phyloP scores from a whole-genome alignment of 2,888 invertebrate species.

The Rhaphigaster nebulosa region DNA sequence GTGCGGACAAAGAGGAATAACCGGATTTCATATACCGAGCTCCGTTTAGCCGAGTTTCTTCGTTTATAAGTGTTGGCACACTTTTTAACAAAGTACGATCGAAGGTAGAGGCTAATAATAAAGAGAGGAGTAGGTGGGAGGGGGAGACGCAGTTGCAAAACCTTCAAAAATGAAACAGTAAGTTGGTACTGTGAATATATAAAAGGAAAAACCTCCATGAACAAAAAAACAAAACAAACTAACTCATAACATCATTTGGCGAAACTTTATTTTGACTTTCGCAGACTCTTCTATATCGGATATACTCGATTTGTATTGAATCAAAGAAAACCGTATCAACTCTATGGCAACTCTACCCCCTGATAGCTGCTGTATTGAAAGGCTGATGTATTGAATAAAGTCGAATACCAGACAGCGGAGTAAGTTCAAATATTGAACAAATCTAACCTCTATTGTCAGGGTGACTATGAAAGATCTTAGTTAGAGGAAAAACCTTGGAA shows the following conservation, averaged over 20 bases:
- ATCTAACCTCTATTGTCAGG: background rate
- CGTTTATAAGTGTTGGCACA: background rate
- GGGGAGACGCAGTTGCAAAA: background rate
- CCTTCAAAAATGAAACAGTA: background rate
- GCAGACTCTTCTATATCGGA: background rate
- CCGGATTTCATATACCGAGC: too few species aligned
- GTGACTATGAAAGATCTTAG: background rate
- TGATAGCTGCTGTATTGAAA: background rate
- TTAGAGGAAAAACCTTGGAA: background rate
- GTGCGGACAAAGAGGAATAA: too few species aligned
- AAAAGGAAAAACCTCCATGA: background rate
- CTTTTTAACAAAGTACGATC: background rate
- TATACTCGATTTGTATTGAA: constrained; percentile 8
- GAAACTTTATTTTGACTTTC: constrained; percentile 34
- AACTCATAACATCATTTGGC: background rate
- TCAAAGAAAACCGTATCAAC: background rate
- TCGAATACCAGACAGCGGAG: background rate
- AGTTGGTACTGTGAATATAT: background rate
- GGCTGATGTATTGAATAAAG: background rate
- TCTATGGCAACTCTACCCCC: background rate
- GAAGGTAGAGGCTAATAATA: background rate
- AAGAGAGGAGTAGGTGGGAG: background rate
- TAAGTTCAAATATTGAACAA: background rate
- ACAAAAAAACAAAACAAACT: background rate
- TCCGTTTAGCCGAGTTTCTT: too few species aligned